Base-by-base conservation (phyloP, 2,888 invertebrate species). In the Drosophila ustulata region DNA sequence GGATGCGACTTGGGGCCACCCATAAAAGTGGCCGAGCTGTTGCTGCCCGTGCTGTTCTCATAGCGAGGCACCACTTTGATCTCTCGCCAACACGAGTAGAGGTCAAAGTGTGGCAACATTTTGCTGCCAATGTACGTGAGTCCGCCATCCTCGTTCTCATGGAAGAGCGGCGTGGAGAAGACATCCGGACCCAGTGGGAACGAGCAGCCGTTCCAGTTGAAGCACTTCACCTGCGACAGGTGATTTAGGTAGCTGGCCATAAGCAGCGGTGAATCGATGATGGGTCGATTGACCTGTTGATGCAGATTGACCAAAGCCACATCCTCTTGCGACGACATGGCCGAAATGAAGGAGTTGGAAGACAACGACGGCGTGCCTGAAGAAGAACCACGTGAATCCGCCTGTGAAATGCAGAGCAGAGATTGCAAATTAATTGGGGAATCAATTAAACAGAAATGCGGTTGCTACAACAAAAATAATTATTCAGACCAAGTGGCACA, bases 241-340 rank as follows among this genome's bases (percentile, higher is more conserved):
- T 98, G 98, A 84, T 96, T 96, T 90, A 97, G 95, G 91, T 99
- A 99, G 89, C 98, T 98, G 4, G 98, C 96, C 97, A 99, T 98
- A 0, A 99, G 93, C 57, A 99, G 93, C 0, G 98, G 98, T 0
- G 98, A 98, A 88, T 98, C 97, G 5, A 97, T 96, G 73, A 99
- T 98, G 0, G 98, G 97, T 67, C 95, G 94, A 91, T 97, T 97
- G 28, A 98, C 96, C 93, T 99, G 98, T 95, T 97, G 97, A 89
- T 98, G 98, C 13, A 99, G 93, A 92, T 98, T 98, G 0, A 99
- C 97, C 59, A 98, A 92, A 0, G 97, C 97, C 92, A 97, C 95
- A 90, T 98, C 98, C 92, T 98, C 98, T 91, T 98, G 98, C 9
- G 97, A 98, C 0, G 97, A 98, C 76, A 97, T 95, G 3, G 98